Conservation (phyloP, 1,140 invertebrate species). For the Littorina saxatilis region DNA sequence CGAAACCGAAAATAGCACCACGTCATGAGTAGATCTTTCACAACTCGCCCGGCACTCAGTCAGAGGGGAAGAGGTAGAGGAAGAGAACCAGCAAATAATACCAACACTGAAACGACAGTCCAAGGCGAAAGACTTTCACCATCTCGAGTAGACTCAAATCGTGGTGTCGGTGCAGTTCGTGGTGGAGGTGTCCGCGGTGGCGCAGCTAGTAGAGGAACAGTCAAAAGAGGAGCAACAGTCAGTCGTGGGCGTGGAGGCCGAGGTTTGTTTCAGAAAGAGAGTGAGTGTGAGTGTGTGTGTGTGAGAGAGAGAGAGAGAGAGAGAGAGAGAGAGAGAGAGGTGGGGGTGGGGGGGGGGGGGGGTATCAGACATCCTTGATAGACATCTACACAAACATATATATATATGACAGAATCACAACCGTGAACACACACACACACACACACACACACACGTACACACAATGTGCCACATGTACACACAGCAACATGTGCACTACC, state of each 20-base stretch:
- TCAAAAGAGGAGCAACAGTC: not conserved
- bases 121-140: not conserved
- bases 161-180: not conserved
- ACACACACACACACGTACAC: no score
- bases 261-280: not conserved
- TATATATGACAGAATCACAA: no score
- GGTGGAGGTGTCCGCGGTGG: not conserved
- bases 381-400: no score
- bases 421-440: no score
- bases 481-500: no score
- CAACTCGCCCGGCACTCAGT: not conserved
- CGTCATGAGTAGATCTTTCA: conserved; percentile 13
- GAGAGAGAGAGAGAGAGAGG: no score
- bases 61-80: conserved; percentile 13
- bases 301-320: not conserved
- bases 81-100: not conserved
- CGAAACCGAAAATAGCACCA: conserved; percentile 2
- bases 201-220: not conserved
- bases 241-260: conserved; percentile 5
- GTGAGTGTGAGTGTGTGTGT: not conserved
- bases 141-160: not conserved
- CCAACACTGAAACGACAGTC: not conserved
- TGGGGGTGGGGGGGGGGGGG: no score
- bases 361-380: no score
- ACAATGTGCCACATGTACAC: no score